Evolutionary conservation across 2,888 invertebrate species (phyloP).

Genomic region (Leptura quadrifasciata): DNA sequence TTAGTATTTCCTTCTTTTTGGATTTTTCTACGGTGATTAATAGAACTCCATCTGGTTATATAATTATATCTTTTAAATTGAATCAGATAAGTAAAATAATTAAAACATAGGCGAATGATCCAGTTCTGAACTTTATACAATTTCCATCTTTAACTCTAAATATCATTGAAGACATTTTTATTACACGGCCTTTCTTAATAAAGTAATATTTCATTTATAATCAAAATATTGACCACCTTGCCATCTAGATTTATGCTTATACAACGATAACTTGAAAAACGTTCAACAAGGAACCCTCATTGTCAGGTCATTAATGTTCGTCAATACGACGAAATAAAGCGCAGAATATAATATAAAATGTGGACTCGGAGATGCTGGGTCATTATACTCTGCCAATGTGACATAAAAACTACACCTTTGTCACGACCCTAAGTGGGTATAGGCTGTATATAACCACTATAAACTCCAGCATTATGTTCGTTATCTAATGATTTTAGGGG

Average conservation of each 20-base stretch:
- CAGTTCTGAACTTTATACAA: too few species aligned
- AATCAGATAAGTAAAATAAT: too few species aligned
- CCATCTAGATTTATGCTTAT: not conserved
- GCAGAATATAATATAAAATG: not conserved
- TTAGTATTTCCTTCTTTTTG: too few species aligned
- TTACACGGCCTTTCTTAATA: not conserved
- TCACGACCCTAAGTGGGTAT: slow-evolving; percentile 5
- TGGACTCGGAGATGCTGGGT: slow-evolving; percentile 8
- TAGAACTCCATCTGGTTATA: too few species aligned
- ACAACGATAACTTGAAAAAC: not conserved
- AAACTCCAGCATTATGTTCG: slow-evolving; percentile 3
- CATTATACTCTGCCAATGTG: slow-evolving; percentile 19
- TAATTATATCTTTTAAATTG: too few species aligned
- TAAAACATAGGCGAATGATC: too few species aligned
- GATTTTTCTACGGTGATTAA: too few species aligned
- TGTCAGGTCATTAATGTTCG: too few species aligned
- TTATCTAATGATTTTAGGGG: slow-evolving; percentile 4
- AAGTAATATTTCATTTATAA: not conserved
- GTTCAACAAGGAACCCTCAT: not conserved
- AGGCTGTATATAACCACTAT: slow-evolving; percentile 14
- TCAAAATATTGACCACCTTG: not conserved
- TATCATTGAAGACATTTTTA: too few species aligned
- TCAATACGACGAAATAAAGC: not conserved
- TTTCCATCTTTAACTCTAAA: too few species aligned
- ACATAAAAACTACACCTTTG: slow-evolving; percentile 27